Evolutionary conservation across 2,888 invertebrate genomes (phyloP), one percentile per base, ranked within the genome.

Genomic region (Apotomis capreana): DNA sequence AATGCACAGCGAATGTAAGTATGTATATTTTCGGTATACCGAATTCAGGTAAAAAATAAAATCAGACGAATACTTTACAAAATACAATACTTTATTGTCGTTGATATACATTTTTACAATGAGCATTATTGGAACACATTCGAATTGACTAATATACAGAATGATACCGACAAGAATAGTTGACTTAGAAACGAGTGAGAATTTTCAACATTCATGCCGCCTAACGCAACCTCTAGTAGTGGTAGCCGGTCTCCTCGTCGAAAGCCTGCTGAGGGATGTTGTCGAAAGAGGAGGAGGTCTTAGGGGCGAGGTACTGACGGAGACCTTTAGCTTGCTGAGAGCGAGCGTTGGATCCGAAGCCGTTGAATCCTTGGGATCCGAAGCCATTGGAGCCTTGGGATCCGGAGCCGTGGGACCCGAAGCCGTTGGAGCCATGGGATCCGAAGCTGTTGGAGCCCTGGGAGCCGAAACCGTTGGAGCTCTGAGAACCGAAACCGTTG

Each of bases 161-260:
- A 58, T 63, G 15, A 52, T 10, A 67, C 36, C n/a, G 61, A 40
- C 62, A 63, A 57, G 26, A 64, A 70, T 60, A 44, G n/a, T 15
- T 67, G 52, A 70, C 55, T 51, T 55, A 49, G 49, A 49, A 49
- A 49, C 49, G 6, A 51, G 37, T 58, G 13, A 44, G 36, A 60
- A 60, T 55, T 57, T 58, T 70, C 74, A 68, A 70, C 59, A 61
- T 72, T 55, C 44, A 59, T 63, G 37, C 51, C 57, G 44, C n/a
- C 44, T 44, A 36, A 12, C 9, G 10, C n/a, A 62, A 61, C 67
- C 36, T 68, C 80, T 84, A 92, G 74, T 92, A 92, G 40, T 87
- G 85, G 79, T 92, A 92, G 59, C 91, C 91, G 26, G 90, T 90
- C 68, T 89, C 76, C 73, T 90, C 92, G 63, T 93, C 90, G 71